Conservation (phyloP, 2,113 vertebrate species). For the Nesogale talazaci region DNA sequence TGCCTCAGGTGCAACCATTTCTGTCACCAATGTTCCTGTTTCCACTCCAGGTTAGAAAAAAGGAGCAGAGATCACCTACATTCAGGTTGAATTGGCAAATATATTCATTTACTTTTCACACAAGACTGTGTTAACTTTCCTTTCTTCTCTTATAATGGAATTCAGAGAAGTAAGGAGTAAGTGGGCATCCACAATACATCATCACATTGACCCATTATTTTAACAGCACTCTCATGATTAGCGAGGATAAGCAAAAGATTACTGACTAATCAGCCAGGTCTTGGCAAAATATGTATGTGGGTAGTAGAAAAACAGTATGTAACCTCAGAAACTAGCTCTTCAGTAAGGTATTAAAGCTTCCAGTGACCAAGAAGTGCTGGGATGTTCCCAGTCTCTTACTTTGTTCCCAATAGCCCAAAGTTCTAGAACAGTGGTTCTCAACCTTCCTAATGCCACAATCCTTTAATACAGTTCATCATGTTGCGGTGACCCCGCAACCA, state of each 20-base stretch:
- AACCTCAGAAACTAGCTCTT: background rate
- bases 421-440: background rate
- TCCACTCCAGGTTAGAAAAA: background rate
- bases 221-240: background rate
- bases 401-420: background rate
- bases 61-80: background rate
- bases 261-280: background rate
- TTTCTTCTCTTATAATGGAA: background rate
- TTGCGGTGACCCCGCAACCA: too few relatives aligned
- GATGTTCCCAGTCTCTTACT: background rate
- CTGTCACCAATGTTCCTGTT: background rate
- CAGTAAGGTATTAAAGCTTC: background rate
- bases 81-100: background rate
- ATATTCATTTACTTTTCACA: background rate
- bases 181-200: background rate
- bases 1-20: background rate
- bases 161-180: background rate
- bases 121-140: background rate
- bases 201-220: background rate
- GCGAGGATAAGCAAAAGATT: background rate
- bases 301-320: background rate
- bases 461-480: too few relatives aligned
- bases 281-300: background rate
- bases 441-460: too few relatives aligned
- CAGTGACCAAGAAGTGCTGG: background rate